Evolutionary conservation across 2,113 vertebrate genomes (phyloP).

Genomic region (Muntiacus muntjak): DNA sequence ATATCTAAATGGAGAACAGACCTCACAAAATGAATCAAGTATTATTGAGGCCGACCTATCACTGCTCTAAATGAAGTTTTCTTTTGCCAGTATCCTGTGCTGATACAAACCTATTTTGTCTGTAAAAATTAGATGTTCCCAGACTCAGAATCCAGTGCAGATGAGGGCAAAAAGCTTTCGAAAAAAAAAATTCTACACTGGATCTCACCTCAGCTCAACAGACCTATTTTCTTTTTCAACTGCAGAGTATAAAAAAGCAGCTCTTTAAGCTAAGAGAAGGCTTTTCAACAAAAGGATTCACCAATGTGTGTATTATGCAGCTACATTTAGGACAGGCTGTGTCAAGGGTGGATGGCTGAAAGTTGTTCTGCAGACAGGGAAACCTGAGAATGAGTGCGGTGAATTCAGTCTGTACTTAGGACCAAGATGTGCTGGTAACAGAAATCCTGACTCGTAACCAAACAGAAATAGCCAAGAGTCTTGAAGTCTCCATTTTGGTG

Average conservation of each 20-base stretch:
- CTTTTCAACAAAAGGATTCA: neutral
- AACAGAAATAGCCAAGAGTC: neutral
- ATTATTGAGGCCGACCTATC: neutral
- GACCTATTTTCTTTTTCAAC: slow-evolving; percentile 17
- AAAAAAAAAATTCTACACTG: neutral
- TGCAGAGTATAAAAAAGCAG: neutral
- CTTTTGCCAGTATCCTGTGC: neutral
- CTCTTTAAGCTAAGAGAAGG: neutral
- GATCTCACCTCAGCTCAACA: neutral
- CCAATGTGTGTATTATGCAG: neutral
- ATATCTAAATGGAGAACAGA: neutral
- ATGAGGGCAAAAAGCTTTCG: slow-evolving; percentile 6
- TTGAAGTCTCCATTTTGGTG: neutral
- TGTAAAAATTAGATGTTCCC: neutral
- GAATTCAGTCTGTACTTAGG: neutral
- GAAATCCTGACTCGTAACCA: neutral
- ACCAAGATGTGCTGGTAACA: neutral
- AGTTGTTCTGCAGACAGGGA: neutral
- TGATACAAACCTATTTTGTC: neutral
- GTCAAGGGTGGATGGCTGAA: neutral
- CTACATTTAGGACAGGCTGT: neutral
- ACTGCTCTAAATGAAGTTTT: neutral
- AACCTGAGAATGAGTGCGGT: slow-evolving; percentile 1
- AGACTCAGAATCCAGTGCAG: neutral
- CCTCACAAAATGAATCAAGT: neutral